Percentiles rank a stretch among this genome's conserved stretches.
Conservation (phyloP, 1,140 invertebrate species). For the Tetramorium parvispinum region DNA sequence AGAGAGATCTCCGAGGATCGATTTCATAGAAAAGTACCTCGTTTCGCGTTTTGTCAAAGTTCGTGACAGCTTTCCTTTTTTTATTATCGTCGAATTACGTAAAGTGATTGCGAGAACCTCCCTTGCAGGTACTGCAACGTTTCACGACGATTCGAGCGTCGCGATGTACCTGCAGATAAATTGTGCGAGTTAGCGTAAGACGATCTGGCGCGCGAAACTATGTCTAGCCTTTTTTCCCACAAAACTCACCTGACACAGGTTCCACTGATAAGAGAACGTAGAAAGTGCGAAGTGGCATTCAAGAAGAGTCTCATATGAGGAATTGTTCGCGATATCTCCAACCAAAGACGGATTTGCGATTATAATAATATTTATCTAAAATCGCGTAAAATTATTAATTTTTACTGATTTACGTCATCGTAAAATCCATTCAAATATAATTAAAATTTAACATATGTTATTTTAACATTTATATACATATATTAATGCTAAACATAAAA, state of each 20-base stretch:
- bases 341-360: not conserved
- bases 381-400: not conserved
- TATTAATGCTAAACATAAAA: not conserved
- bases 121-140: conserved; percentile 41
- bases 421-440: not conserved
- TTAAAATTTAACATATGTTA: not conserved
- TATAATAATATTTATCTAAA: conserved; percentile 9
- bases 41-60: conserved; percentile 9
- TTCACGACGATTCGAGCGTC: conserved; percentile 61
- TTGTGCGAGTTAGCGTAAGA: conserved; percentile 79
- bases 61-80: conserved; percentile 1
- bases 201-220: conserved; percentile 77
- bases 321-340: conserved; percentile 32
- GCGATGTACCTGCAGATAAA: conserved; percentile 80
- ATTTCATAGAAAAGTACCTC: conserved; percentile 41
- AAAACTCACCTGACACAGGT: conserved; percentile 84
- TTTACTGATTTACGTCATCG: not conserved
- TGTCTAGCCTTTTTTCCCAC: conserved; percentile 82
- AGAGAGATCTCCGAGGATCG: conserved; percentile 27
- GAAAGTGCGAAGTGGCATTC: conserved; percentile 67
- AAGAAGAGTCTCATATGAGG: conserved; percentile 8
- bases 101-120: conserved; percentile 71
- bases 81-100: conserved; percentile 41
- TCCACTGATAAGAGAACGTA: conserved; percentile 74
- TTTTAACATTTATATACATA: not conserved